A percentile compares a stretch with the other conserved stretches of the same genome.
phyloP scores from a whole-genome alignment of 2,797 vertebrate species.

The Bovichtus diacanthus region DNA sequence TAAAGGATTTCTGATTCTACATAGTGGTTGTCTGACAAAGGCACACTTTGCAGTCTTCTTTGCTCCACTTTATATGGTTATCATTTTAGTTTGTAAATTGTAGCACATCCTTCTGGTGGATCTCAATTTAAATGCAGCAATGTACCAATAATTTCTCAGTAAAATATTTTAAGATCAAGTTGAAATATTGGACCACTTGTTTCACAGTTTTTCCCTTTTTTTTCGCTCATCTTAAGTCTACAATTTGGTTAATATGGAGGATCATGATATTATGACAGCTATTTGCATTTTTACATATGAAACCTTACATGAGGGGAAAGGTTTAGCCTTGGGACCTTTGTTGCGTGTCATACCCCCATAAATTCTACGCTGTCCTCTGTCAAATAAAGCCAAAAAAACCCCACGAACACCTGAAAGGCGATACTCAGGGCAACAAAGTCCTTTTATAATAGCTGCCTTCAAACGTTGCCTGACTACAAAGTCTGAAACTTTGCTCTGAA shows the following conservation, averaged over 20 bases:
- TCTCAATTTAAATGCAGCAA: neutral
- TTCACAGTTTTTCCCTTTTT: neutral
- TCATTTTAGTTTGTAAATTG: neutral
- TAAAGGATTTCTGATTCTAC: too few relatives aligned
- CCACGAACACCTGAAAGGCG: conserved; percentile 32
- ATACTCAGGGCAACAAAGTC: fast-evolving
- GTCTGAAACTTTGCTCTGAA: neutral
- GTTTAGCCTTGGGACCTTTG: neutral
- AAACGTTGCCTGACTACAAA: conserved; percentile 71
- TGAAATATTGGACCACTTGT: neutral
- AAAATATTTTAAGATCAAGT: neutral
- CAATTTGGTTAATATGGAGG: neutral
- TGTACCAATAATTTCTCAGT: neutral
- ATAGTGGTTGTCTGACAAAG: neutral
- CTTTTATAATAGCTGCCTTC: conserved; percentile 44
- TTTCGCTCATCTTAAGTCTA: neutral
- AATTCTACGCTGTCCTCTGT: too few relatives aligned
- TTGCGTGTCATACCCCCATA: too few relatives aligned
- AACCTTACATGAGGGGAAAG: neutral
- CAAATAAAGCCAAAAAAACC: too few relatives aligned
- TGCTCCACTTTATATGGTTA: neutral
- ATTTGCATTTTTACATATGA: neutral
- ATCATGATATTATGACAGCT: neutral
- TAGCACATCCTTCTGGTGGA: too few relatives aligned
- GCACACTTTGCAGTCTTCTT: neutral